Evolutionary conservation across 2,888 invertebrate species (phyloP).

Genomic region (Cephus rjabovi): DNA sequence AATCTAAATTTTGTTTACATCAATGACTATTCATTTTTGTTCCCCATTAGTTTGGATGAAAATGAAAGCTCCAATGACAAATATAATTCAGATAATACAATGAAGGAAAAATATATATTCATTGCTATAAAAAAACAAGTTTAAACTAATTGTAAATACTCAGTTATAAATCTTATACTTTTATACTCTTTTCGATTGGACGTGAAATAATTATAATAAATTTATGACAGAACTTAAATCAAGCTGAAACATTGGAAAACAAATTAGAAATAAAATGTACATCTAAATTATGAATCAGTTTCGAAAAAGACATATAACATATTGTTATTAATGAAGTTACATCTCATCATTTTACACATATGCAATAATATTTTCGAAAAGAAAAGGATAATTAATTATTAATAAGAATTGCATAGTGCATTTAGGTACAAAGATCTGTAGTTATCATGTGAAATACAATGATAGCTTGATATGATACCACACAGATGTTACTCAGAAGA

Average conservation of each 20-base stretch:
- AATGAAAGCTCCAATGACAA: neutral
- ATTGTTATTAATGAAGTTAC: neutral
- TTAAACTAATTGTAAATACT: neutral
- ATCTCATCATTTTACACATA: neutral
- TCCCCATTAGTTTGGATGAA: neutral
- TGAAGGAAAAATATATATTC: no score
- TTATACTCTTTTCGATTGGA: neutral
- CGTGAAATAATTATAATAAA: neutral
- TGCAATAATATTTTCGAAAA: no score
- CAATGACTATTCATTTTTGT: neutral
- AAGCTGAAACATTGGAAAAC: neutral
- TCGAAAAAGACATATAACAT: neutral
- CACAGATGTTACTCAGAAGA: neutral
- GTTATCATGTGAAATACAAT: neutral
- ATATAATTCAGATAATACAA: neutral
- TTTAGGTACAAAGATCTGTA: neutral
- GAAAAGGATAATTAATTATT: neutral
- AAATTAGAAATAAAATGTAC: neutral
- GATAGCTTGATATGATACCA: neutral
- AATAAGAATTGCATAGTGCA: neutral
- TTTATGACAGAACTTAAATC: neutral
- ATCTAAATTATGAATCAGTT: neutral
- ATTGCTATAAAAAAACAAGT: neutral
- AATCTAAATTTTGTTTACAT: neutral
- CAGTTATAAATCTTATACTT: neutral